phyloP scores from a whole-genome alignment of 2,113 vertebrate species.

The Brienomyrus brachyistius region DNA sequence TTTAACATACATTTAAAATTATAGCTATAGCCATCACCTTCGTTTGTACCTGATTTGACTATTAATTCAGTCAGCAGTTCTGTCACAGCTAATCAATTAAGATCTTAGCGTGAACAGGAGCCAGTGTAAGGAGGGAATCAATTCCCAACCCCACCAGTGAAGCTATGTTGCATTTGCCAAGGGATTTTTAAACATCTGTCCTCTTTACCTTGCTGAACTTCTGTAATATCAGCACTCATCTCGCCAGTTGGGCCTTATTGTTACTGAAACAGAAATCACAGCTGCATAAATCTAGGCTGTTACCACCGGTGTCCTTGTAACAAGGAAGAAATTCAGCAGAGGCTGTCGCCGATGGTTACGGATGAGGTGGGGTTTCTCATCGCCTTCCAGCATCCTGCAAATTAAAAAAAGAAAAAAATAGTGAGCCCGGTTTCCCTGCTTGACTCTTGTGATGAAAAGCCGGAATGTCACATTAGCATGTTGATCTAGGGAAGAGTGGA shows the following conservation, averaged over 20 bases:
- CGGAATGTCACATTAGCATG: not conserved
- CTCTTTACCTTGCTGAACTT: not conserved
- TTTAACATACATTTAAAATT: not conserved
- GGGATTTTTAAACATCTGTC: not conserved
- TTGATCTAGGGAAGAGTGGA: not conserved
- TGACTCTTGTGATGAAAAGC: not conserved
- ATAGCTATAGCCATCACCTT: not conserved
- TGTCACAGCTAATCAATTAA: not conserved
- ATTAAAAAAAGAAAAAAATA: not conserved
- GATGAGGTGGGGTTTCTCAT: not conserved
- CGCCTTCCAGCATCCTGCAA: not conserved
- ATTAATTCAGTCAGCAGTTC: not conserved
- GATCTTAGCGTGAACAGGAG: not conserved
- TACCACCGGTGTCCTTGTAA: not conserved
- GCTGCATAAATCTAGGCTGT: not conserved
- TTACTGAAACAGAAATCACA: not conserved
- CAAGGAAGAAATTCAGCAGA: not conserved
- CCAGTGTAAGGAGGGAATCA: not conserved
- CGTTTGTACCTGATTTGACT: not conserved
- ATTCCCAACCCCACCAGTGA: not conserved
- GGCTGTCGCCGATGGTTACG: not conserved
- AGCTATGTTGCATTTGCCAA: not conserved
- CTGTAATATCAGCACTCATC: not conserved
- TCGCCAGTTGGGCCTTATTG: not conserved
- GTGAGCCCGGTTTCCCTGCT: not conserved